phyloP scores from a whole-genome alignment of 1,140 invertebrate genomes.

The Bombus vancouverensis region DNA sequence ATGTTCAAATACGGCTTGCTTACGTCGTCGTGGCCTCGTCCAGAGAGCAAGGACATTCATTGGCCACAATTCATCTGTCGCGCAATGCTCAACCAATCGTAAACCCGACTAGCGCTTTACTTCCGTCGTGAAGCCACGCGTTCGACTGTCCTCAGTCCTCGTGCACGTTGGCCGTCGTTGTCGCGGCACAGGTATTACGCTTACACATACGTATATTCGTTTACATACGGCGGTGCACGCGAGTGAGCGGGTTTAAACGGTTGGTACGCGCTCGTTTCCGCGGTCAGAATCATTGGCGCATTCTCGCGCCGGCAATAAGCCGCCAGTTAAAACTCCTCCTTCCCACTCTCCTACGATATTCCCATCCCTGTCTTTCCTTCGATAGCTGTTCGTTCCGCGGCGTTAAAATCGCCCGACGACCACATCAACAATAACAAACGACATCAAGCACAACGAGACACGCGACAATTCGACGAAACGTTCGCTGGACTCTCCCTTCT shows the following conservation, averaged over 20 bases:
- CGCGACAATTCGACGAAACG: neutral
- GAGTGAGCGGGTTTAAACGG: conserved; percentile 40
- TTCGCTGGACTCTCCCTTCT: neutral
- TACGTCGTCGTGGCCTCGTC: conserved; percentile 56
- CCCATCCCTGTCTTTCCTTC: neutral
- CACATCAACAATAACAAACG: neutral
- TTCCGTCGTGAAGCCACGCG: conserved; percentile 52
- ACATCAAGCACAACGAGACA: neutral
- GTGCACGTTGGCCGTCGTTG: neutral
- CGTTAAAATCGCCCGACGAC: neutral
- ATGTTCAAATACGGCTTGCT: conserved; percentile 46
- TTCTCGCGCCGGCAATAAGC: conserved; percentile 42
- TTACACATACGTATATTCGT: neutral
- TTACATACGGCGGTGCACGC: conserved; percentile 17
- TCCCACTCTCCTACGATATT: neutral
- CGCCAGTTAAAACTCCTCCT: conserved; percentile 47
- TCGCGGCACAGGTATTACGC: conserved; percentile 41
- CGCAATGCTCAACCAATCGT: conserved; percentile 55
- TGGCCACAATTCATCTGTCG: conserved; percentile 62
- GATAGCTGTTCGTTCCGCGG: neutral
- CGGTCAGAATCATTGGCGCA: conserved; percentile 55
- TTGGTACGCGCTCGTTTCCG: conserved; percentile 42
- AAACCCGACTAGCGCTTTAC: conserved; percentile 51
- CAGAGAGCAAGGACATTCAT: conserved; percentile 66
- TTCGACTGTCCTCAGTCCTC: conserved; percentile 11